Base-by-base conservation (phyloP, 2,888 invertebrate species). In the Tortricodes alternella region DNA sequence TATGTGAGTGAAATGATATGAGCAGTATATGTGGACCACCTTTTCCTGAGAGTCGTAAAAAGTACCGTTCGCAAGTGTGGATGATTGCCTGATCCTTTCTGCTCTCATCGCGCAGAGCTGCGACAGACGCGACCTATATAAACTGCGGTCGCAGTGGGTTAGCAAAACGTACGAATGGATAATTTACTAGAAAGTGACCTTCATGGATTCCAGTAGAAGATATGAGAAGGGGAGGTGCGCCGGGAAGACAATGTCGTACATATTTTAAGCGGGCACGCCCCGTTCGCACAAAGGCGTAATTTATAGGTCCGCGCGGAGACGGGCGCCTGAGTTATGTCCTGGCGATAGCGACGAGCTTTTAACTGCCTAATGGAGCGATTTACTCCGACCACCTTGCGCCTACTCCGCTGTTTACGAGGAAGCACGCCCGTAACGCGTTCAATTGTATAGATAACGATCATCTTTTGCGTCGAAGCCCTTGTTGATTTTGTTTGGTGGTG, bases 361-460 rank as follows among this genome's bases (percentile, higher is more conserved):
- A 89, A 89, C 90, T 89, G 87, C 85, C 85, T 88, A 89, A 89
- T 89, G 89, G 88, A 85, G 87, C 89, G 89, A 89, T 89, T 89
- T 87, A 88, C 84, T 85, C 78, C 77, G 76, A 83, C 84, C 85
- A 86, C 84, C 87, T 88, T 84, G 80, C 76, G 80, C 80, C 80
- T 80, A 78, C 78, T 80, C 67, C 73, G 69, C 76, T 79, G 83
- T 83, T 84, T 82, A 82, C 80, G 73, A 73, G 70, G 72, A 69
- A 74, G 72, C 73, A 76, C 73, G 67, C 63, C 68, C 67, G 68
- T 67, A 68, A 71, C 69, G 65, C 62, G 63, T 70, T 73, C 67
- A 71, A 70, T 74, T 69, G 69, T 63, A 66, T 66, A 70, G 72
- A 72, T 76, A 73, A 67, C 67, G 65, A 61, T 58, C 65, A 62